Conservation (phyloP, 1,140 invertebrate species). For the Drepana arcuata region DNA sequence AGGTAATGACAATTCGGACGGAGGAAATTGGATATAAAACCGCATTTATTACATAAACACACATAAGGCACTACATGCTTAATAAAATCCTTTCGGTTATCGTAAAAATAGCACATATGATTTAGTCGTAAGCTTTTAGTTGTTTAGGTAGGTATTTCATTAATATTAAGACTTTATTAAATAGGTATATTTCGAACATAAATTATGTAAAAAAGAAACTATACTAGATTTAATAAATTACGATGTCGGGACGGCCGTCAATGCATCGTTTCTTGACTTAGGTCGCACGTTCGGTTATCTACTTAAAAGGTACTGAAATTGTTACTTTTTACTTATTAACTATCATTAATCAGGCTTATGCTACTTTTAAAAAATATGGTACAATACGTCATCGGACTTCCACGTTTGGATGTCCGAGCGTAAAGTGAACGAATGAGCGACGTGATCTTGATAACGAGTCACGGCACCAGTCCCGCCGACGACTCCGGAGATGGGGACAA, state of each 20-base stretch:
- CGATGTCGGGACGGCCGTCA: conserved; percentile 67
- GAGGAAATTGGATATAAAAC: conserved; percentile 18
- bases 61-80: conserved; percentile 47
- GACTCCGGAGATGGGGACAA: conserved; percentile 67
- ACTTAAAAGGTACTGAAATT: conserved; percentile 67
- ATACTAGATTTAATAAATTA: conserved; percentile 68
- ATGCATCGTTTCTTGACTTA: conserved; percentile 66
- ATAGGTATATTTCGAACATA: conserved; percentile 61
- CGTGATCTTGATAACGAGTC: conserved; percentile 61
- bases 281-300: conserved; percentile 67
- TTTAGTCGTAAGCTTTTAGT: conserved; percentile 44
- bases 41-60: conserved; percentile 5
- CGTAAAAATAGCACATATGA: conserved; percentile 45
- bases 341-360: conserved; percentile 58
- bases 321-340: conserved; percentile 58
- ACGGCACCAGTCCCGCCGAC: conserved; percentile 53
- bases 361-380: conserved; percentile 64
- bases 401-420: conserved; percentile 34
- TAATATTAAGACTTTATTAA: conserved; percentile 55
- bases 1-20: conserved; percentile 57
- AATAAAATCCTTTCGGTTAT: conserved; percentile 39
- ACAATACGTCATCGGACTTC: conserved; percentile 56
- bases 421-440: conserved; percentile 65
- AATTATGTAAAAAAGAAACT: conserved; percentile 63
- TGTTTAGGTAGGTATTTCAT: conserved; percentile 27